These are phyloP conservation scores for Prionailurus bengalensis DNA, from an alignment of 2,113 vertebrate species.

Conservation along the genomic window DNA sequence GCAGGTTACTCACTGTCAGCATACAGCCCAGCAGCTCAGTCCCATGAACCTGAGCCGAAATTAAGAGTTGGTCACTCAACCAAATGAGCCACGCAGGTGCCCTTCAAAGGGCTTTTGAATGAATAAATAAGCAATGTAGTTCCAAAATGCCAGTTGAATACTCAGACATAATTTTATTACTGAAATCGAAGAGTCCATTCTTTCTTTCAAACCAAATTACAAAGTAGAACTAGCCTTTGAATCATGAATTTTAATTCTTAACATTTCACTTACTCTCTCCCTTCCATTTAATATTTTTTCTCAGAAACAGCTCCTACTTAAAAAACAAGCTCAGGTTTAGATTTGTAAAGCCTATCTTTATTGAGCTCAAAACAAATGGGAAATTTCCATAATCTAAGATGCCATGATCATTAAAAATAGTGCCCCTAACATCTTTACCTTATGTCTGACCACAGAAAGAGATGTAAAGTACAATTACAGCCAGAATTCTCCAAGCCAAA, in stretches of 20 bases:
- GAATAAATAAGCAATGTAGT: not conserved
- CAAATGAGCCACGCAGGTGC: too few relatives aligned
- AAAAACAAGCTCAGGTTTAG: not conserved
- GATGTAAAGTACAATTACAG: conserved; percentile 28
- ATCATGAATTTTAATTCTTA: not conserved
- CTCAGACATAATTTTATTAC: conserved; percentile 38
- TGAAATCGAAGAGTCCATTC: not conserved
- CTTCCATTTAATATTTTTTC: conserved; percentile 45
- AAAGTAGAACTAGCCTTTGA: conserved; percentile 12
- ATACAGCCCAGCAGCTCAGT: too few relatives aligned
- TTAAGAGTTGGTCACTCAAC: too few relatives aligned
- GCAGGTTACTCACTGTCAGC: too few relatives aligned
- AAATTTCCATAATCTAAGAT: conserved; percentile 14
- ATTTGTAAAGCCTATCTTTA: not conserved
- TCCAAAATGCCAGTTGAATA: conserved; percentile 41
- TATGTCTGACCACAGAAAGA: conserved; percentile 19
- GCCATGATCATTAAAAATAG: not conserved
- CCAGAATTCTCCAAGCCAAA: conserved; percentile 48
- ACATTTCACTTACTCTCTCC: conserved; percentile 34
- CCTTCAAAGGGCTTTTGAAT: not conserved
- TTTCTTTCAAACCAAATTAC: conserved; percentile 65
- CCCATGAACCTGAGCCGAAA: too few relatives aligned
- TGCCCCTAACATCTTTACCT: conserved; percentile 7
- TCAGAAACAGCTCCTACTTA: conserved; percentile 13
- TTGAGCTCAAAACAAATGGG: conserved; percentile 45